phyloP scores from a whole-genome alignment of 1,140 invertebrate species.

The Panulirus ornatus region DNA sequence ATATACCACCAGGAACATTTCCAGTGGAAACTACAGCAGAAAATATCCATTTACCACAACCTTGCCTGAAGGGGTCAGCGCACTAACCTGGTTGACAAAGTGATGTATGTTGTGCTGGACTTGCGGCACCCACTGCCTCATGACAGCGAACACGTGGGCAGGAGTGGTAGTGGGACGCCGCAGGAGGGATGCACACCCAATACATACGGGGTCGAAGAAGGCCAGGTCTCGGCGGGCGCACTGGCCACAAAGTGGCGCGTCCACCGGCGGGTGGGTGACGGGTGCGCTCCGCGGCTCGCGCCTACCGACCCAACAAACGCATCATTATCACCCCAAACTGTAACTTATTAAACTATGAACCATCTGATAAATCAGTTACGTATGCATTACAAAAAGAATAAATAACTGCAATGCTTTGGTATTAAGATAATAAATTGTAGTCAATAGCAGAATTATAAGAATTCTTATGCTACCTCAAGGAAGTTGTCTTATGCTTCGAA shows the following conservation, averaged over 20 bases:
- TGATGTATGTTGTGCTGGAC: slow-evolving; percentile 80
- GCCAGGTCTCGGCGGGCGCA: slow-evolving; percentile 79
- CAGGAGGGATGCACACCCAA: slow-evolving; percentile 79
- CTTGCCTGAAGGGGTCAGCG: too few species aligned
- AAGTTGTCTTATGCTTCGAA: neutral
- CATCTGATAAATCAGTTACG: neutral
- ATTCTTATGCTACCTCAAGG: too few species aligned
- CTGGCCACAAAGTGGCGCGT: slow-evolving; percentile 79
- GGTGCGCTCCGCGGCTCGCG: slow-evolving; percentile 57
- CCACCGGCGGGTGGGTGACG: slow-evolving; percentile 79
- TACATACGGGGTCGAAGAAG: slow-evolving; percentile 81
- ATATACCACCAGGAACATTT: too few species aligned
- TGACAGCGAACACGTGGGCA: slow-evolving; percentile 80
- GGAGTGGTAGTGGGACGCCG: slow-evolving; percentile 78
- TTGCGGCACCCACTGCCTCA: slow-evolving; percentile 82
- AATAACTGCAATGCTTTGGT: too few species aligned
- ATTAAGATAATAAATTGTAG: too few species aligned
- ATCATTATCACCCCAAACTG: neutral
- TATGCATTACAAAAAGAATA: neutral
- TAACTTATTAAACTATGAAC: neutral
- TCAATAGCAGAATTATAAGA: too few species aligned
- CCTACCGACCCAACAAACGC: neutral
- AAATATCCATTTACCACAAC: too few species aligned
- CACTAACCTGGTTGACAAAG: slow-evolving; percentile 79
- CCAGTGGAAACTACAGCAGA: too few species aligned